Evolutionary conservation across 2,888 invertebrate species (phyloP).

Genomic region (Lepidochitona cinerea): DNA sequence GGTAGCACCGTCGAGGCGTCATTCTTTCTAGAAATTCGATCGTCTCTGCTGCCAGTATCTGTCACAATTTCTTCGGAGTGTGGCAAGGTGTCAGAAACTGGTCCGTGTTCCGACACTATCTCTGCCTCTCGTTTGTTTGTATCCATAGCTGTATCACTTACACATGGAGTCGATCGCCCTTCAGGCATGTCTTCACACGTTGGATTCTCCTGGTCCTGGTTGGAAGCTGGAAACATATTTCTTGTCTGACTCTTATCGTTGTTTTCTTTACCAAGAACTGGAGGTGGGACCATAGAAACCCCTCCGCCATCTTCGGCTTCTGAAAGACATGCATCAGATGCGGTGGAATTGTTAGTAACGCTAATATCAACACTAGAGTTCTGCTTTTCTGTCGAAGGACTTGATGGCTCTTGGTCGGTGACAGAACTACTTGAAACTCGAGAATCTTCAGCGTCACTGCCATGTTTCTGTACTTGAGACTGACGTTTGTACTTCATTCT

Average conservation of each 20-base stretch:
- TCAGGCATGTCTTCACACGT: not conserved
- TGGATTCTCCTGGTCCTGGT: not conserved
- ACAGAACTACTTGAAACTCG: not conserved
- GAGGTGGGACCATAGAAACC: not conserved
- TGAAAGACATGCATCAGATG: not conserved
- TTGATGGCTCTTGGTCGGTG: not conserved
- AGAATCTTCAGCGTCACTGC: not conserved
- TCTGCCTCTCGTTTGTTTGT: not conserved
- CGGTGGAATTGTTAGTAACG: not conserved
- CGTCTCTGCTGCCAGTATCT: not conserved
- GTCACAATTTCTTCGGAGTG: not conserved
- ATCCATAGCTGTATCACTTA: not conserved
- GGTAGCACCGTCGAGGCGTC: not conserved
- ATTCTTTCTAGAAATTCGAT: not conserved
- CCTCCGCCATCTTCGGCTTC: not conserved
- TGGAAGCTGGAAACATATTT: not conserved
- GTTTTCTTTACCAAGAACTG: not conserved
- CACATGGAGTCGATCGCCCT: not conserved
- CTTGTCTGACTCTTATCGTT: not conserved
- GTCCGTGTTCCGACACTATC: not conserved
- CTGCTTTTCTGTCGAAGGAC: not conserved
- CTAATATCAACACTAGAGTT: not conserved
- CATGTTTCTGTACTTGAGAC: constrained; percentile 48
- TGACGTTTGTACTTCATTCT: constrained; percentile 84
- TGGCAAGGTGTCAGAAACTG: not conserved